A percentile compares a stretch with the other conserved stretches of the same genome.
These are phyloP conservation scores for Zaprionus taronus DNA, from an alignment of 1,140 invertebrate genomes.

Conservation along the genomic window DNA sequence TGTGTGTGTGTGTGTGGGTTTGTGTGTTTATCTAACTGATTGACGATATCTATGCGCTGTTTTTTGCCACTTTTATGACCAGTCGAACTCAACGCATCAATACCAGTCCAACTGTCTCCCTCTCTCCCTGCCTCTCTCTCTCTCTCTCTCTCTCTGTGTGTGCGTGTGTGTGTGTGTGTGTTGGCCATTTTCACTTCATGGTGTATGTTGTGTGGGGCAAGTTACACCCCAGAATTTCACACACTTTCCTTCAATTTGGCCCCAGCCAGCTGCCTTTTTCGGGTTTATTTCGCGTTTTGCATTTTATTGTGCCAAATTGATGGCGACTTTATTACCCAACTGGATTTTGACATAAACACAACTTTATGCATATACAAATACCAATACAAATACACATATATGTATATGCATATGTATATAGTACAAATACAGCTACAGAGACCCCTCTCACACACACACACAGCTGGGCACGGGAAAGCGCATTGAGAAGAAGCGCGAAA, in stretches of 20 bases:
- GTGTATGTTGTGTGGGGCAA: neutral
- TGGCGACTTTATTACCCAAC: conserved; percentile 66
- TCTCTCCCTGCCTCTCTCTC: neutral
- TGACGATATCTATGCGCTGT: conserved; percentile 4
- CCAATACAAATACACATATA: neutral
- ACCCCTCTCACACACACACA: neutral
- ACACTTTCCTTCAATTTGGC: conserved; percentile 16
- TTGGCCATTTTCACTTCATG: conserved; percentile 4
- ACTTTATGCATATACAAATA: conserved; percentile 11
- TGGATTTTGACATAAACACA: conserved; percentile 66
- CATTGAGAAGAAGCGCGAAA: neutral
- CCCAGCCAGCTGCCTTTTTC: conserved; percentile 44
- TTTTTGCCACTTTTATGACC: conserved; percentile 22
- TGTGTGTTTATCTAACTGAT: conserved; percentile 14
- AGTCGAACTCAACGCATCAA: conserved; percentile 17
- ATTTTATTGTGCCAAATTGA: conserved; percentile 67
- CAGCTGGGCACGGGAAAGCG: neutral
- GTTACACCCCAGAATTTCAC: neutral
- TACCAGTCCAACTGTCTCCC: neutral
- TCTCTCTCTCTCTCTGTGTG: neutral
- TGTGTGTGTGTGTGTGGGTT: neutral
- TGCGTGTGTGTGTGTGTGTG: neutral
- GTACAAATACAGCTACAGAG: neutral
- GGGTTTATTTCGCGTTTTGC: conserved; percentile 62
- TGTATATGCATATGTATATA: neutral